These are phyloP conservation scores for Poeciliopsis turneri DNA, from an alignment of 2,797 vertebrate species.

Conservation along the genomic window DNA sequence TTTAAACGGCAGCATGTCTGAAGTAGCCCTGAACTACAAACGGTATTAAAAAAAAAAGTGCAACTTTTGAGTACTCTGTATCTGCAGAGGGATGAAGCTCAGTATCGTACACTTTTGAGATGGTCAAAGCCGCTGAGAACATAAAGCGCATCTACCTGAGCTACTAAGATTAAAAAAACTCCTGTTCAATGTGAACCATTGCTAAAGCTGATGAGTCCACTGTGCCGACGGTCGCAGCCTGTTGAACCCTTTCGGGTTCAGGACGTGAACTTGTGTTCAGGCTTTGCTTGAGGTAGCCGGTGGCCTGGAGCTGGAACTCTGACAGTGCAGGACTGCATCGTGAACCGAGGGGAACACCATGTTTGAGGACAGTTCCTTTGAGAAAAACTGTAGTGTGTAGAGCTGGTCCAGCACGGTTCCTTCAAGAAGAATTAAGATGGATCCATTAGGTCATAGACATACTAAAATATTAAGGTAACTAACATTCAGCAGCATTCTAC, in stretches of 20 bases:
- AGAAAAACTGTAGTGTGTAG: conserved; percentile 87
- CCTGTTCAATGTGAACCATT: conserved; percentile 22
- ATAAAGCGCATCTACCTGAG: background rate
- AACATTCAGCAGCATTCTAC: too few species aligned
- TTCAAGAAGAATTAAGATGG: conserved; percentile 47
- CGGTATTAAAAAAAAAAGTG: conserved; percentile 17
- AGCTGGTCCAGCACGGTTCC: conserved; percentile 85
- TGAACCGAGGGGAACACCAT: conserved; percentile 90
- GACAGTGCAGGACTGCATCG: conserved; percentile 89
- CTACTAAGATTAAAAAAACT: background rate
- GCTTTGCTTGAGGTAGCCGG: background rate
- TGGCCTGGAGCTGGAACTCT: background rate
- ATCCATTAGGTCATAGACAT: background rate
- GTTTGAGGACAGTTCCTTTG: conserved; percentile 68
- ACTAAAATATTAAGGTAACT: background rate
- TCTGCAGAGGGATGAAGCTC: conserved; percentile 18
- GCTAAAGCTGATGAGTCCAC: background rate
- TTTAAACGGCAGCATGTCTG: conserved; percentile 8
- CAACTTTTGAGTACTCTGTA: background rate
- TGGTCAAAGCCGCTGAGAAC: background rate
- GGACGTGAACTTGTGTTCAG: background rate
- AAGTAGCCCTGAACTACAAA: conserved; percentile 3
- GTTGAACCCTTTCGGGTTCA: background rate
- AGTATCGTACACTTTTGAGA: conserved; percentile 27
- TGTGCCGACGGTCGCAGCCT: background rate